Base-by-base conservation (phyloP, 2,113 vertebrate species). In the Thryonomys swinderianus region DNA sequence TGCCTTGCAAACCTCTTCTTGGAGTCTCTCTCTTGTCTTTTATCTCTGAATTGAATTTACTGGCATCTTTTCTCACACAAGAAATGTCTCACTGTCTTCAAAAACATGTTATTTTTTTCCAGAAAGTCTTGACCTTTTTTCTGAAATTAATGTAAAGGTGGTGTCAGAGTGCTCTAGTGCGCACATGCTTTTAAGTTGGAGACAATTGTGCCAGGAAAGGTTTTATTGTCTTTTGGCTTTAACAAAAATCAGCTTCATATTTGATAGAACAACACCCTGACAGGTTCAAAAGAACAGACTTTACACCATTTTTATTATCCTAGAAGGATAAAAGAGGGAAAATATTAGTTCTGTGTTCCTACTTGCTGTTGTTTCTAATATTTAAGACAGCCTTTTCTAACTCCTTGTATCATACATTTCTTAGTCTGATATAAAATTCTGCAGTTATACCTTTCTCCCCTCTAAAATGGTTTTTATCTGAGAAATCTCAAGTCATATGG, bases 381-480 rank as follows among this genome's bases (percentile, higher is more conserved):
- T 30, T 88, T 73, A 96, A 93, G 30, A 62, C 57, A 61, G 18
- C 21, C 21, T 86, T 78, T 91, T 45, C 80, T 67, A 85, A 78
- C 74, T 76, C n/a, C 1, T 45, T 45, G 18, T n/a, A 9, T 48
- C 27, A 76, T 85, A 48, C 18, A 18, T 93, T 92, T 84, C 51
- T 37, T 37, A 55, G 23, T 61, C 45, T 93, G 48, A 88, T 16
- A n/a, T 37, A 71, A n/a, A 84, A 62, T 7, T 92, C 85, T 30
- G 0, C 10, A 59, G 57, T 85, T 84, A 57, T 34, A 64, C 64
- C 84, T 45, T 40, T 64, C 62, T 64, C 17, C 21, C 14, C 62
- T 81, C 88, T 81, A 78, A 48, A 69, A 80, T 85, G 20, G 79
- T 40, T 92, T 48, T 85, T 71, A 67, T 3, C 9, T 64, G 20